Evolutionary conservation across 2,797 vertebrate genomes (phyloP).

Genomic region (Philypnodon macrostomus): DNA sequence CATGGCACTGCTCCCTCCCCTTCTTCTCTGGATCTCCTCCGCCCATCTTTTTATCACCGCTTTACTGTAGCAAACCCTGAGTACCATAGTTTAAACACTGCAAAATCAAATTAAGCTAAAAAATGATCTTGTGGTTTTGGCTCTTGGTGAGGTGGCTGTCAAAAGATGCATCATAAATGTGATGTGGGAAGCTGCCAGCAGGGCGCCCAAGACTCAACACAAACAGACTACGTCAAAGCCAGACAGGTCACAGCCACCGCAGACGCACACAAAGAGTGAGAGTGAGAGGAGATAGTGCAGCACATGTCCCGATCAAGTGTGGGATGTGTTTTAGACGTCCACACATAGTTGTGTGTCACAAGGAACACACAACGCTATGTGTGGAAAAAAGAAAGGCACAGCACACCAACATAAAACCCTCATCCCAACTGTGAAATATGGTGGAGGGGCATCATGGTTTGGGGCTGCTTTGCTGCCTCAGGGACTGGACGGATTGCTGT

Average conservation of each 20-base stretch:
- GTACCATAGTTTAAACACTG: conserved; percentile 47
- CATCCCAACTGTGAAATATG: too few species aligned
- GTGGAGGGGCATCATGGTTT: too few species aligned
- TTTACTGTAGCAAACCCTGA: conserved; percentile 56
- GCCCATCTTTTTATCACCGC: conserved; percentile 47
- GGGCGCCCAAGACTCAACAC: conserved; percentile 33
- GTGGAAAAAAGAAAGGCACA: too few species aligned
- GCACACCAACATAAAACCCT: too few species aligned
- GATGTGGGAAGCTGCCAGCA: conserved; percentile 47
- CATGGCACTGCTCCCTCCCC: conserved; percentile 55
- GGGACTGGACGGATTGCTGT: too few species aligned
- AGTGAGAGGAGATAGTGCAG: conserved; percentile 13
- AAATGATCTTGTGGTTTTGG: conserved; percentile 27
- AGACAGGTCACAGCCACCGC: conserved; percentile 64
- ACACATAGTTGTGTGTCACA: conserved; percentile 31
- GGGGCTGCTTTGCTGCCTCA: too few species aligned
- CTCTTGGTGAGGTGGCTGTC: conserved; percentile 27
- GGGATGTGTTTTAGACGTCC: conserved; percentile 51
- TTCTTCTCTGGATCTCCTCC: conserved; percentile 32
- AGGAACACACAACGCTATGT: background rate
- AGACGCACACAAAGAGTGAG: conserved; percentile 46
- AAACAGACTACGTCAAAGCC: conserved; percentile 62
- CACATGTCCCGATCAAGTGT: conserved; percentile 23
- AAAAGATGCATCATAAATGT: conserved; percentile 40
- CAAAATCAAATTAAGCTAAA: conserved; percentile 22